Evolutionary conservation across 1,140 invertebrate genomes (phyloP), one percentile per base, ranked within the genome.

Genomic region (Aphis gossypii): DNA sequence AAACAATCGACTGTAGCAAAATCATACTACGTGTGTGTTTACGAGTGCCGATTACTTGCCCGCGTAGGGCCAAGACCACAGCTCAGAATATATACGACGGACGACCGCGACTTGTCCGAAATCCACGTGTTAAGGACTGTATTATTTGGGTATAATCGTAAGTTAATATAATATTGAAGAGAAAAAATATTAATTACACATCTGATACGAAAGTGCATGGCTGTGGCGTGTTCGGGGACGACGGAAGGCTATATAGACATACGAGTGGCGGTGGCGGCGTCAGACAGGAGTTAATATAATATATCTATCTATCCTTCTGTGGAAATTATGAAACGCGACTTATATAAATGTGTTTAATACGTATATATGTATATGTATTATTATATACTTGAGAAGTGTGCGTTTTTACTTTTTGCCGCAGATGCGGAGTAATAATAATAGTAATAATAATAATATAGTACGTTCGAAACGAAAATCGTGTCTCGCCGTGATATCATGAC

Each of bases 391-490:
- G 60, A 68, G 25, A 68, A 68, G 30, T 76, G n/a, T 76, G 60
- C 14, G 60, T 76, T 76, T 76, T 68, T 68, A n/a, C 25, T 60
- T 25, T 68, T 68, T 68, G 30, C 60, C 60, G 1, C 18, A n/a
- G 60, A 76, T n/a, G 11, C n/a, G n/a, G 60, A 76, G 30, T 18
- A 76, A 76, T 76, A 76, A 68, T 68, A 68, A 60, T 35, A 35
- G 9, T 46, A 56, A 60, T 25, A 60, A 60, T 21, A 25, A 25
- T 41, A 41, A 83, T 83, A 83, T 5, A 60, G 38, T 9, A 23
- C 82, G 35, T 35, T 83, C 20, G 38, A 83, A 83, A 83, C 82
- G 38, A 83, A 83, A 83, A 83, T 35, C 82, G 82, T 83, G 82
- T 41, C 23, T 41, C 38, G 38, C 21, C 21, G 38, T n/a, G 30